Evolutionary conservation across 2,888 invertebrate genomes (phyloP), one percentile per base, ranked within the genome.

Genomic region (Sinhomidia bicolor): DNA sequence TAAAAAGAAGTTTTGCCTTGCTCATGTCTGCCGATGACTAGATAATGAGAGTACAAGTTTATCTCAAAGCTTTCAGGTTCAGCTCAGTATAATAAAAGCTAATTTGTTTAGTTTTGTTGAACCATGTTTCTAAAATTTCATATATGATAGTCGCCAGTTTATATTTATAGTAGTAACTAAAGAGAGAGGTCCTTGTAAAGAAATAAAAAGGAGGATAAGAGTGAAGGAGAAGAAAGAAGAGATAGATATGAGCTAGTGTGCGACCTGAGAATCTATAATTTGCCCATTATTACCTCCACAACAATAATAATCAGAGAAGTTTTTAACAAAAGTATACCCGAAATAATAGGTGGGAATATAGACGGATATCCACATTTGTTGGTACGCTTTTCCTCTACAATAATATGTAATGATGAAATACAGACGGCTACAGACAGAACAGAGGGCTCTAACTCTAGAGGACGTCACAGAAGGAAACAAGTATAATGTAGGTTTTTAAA

Each of bases 401-500:
- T 76, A 47, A 47, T 47, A 51, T 76, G 26, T 54, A 76, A 7
- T 3, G 29, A 6, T 3, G 29, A 0, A 17, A 7, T 10, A 23
- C 6, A 29, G n/a, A n/a, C n/a, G n/a, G n/a, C n/a, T n/a, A n/a
- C 9, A 76, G 17, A 76, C 9, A 23, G 23, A 47, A 36, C 36
- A 23, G 17, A 82, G n/a, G n/a, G n/a, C n/a, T n/a, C n/a, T n/a
- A n/a, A n/a, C n/a, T n/a, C n/a, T n/a, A n/a, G 23, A 82, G 54
- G 32, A 76, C 76, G 76, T 76, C 76, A 76, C 23, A 76, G 23
- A 44, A 65, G 9, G 29, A 47, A 84, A 76, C 17, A 65, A 84
- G 51, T 71, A 84, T 54, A 57, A 76, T 79, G 29, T 84, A 41
- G 44, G 71, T 32, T 83, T 83, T 83, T 12, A 60, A 79, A 79